phyloP scores from a whole-genome alignment of 1,140 invertebrate genomes.

The Sminthurinus signatus region DNA sequence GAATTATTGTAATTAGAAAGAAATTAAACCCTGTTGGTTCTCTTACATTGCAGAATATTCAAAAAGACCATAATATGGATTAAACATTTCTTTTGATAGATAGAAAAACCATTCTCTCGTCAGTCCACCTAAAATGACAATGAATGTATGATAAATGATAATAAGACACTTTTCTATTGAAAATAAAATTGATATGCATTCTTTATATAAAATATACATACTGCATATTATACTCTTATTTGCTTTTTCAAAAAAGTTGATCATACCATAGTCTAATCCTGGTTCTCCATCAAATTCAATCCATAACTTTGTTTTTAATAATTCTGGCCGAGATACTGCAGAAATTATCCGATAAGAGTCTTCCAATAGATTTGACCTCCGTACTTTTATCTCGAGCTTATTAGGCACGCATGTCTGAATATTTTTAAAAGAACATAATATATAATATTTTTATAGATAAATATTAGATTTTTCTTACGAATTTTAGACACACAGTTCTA shows the following conservation, averaged over 20 bases:
- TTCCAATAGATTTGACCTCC: conserved; percentile 83
- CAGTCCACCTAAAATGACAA: too few relatives aligned
- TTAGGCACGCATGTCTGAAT: conserved; percentile 85
- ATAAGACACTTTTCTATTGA: too few relatives aligned
- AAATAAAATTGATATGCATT: too few relatives aligned
- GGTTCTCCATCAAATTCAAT: conserved; percentile 97
- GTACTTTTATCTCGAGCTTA: conserved; percentile 94
- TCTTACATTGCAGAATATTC: conserved; percentile 96
- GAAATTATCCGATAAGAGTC: conserved; percentile 89
- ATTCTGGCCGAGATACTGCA: conserved; percentile 72
- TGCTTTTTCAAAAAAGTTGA: too few relatives aligned
- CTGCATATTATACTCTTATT: too few relatives aligned
- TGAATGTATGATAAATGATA: too few relatives aligned
- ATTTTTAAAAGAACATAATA: conserved; percentile 13
- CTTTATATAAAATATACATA: too few relatives aligned
- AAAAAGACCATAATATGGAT: conserved; percentile 98
- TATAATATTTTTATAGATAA: too few relatives aligned
- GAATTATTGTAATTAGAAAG: too few relatives aligned
- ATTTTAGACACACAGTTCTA: too few relatives aligned
- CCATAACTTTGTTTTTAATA: conserved; percentile 95
- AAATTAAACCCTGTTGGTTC: background rate
- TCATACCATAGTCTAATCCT: conserved; percentile 96
- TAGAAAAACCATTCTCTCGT: conserved; percentile 98
- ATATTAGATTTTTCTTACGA: too few relatives aligned
- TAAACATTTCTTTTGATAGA: conserved; percentile 98